phyloP scores from a whole-genome alignment of 2,113 vertebrate species.

The Chrysochloris asiatica region DNA sequence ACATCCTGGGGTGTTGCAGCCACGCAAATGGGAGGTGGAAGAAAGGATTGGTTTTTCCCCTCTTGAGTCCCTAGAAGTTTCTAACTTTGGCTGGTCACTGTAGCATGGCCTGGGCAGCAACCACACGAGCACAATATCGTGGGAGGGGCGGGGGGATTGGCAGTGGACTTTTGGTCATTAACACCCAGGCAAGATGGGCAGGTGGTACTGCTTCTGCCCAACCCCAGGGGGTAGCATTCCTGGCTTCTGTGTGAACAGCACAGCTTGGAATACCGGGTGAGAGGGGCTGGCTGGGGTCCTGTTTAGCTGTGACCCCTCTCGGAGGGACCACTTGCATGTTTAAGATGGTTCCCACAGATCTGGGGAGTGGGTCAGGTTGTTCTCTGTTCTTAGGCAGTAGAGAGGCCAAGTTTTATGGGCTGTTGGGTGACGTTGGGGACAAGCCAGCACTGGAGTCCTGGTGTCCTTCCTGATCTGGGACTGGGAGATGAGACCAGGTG shows the following conservation, averaged over 20 bases:
- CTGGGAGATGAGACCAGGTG: no score
- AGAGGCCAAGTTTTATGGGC: background rate
- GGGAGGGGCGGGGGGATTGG: background rate
- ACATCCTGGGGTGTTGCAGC: no score
- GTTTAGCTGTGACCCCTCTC: background rate
- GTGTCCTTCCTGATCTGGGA: no score
- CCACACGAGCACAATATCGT: background rate
- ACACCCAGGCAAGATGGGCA: background rate
- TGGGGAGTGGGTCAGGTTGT: background rate
- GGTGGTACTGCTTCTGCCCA: background rate
- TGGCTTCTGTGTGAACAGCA: background rate
- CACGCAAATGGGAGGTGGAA: no score
- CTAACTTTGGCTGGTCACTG: background rate
- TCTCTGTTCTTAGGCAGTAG: rapidly evolving
- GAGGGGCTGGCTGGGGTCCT: background rate
- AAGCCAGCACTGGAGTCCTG: no score
- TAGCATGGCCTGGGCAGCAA: background rate
- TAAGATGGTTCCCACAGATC: background rate
- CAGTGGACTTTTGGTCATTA: background rate
- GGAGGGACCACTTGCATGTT: rapidly evolving
- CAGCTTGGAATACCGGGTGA: rapidly evolving
- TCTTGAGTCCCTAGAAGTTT: background rate
- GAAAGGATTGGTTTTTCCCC: no score
- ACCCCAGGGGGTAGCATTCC: background rate
- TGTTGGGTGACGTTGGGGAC: background rate